These are phyloP conservation scores for Lingula anatina DNA, from an alignment of 2,888 invertebrate species.

Conservation along the genomic window DNA sequence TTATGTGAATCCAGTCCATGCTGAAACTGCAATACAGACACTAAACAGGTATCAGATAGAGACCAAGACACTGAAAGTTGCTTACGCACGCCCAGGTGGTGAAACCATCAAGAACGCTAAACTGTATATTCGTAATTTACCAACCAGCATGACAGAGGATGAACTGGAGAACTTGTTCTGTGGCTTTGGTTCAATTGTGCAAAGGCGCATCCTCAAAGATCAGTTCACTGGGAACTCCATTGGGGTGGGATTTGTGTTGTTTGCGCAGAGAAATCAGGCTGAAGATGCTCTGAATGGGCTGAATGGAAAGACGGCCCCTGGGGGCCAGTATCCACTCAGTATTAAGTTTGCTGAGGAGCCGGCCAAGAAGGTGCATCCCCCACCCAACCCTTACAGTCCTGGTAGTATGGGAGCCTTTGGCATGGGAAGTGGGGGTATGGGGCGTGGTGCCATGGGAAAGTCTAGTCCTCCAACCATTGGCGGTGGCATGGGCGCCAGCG, in stretches of 20 bases:
- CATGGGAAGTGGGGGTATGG: constrained; percentile 4
- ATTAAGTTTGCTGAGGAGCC: constrained; percentile 85
- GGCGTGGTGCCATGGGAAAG: too few species aligned
- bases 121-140: constrained; percentile 87
- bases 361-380: constrained; percentile 27
- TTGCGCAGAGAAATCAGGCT: constrained; percentile 81
- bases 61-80: constrained; percentile 89
- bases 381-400: constrained; percentile 9
- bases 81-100: constrained; percentile 84
- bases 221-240: constrained; percentile 81
- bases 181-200: constrained; percentile 84
- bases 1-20: constrained; percentile 79
- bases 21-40: constrained; percentile 76
- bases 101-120: constrained; percentile 92
- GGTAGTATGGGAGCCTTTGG: constrained; percentile 16
- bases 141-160: constrained; percentile 61
- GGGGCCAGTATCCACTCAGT: constrained; percentile 75
- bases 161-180: constrained; percentile 81
- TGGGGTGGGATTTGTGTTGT: constrained; percentile 83
- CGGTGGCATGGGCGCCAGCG: constrained; percentile 7
- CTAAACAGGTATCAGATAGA: constrained; percentile 84
- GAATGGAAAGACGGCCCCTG: constrained; percentile 75
- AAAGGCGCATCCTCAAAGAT: constrained; percentile 84
- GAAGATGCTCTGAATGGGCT: constrained; percentile 81
- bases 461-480: too few species aligned